Evolutionary conservation across 2,113 vertebrate species (phyloP), one percentile per base, ranked within the genome.

Genomic region (Periophthalmus modestus): DNA sequence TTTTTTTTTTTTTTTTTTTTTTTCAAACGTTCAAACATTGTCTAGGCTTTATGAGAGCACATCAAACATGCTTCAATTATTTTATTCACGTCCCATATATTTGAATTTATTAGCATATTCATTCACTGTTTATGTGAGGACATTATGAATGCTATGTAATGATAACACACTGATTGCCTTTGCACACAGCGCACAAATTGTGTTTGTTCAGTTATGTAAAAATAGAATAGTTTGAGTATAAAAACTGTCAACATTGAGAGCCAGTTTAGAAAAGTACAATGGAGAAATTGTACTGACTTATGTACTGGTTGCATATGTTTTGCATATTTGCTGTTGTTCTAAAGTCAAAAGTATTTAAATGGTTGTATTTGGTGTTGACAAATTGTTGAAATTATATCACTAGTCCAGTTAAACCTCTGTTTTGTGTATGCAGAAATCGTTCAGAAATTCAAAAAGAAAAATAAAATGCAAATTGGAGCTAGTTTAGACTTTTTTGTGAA

Each of bases 61-160:
- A 89, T 91, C 59, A 91, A 89, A 89, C 74, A 1, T 15, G 54
- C 76, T 77, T 87, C 84, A 88, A 73, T 89, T 84, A 87, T 85
- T 82, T 86, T 80, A 83, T 84, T 80, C 75, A 74, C 65, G 52
- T 21, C 76, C 62, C 16, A 72, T 81, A 74, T 69, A 79, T 72
- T 79, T 72, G 71, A 72, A 70, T 74, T 68, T 74, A 86, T 86
- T 87, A 81, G 83, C 89, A 90, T 89, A 82, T 84, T 87, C 34
- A 85, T 84, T 57, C 69, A 59, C 69, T 70, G n/a, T 86, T 85
- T 72, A 79, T 74, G 54, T 72, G 62, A 33, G 7, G 28, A 62
- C 57, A 75, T 78, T 68, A 58, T 68, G 55, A 71, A 75, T 59
- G 50, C 76, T 68, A 16, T 70, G 68, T 46, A 69, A 80, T 70